These are phyloP conservation scores for Triplophysa tibetana DNA, from an alignment of 2,113 vertebrate species.

Conservation along the genomic window DNA sequence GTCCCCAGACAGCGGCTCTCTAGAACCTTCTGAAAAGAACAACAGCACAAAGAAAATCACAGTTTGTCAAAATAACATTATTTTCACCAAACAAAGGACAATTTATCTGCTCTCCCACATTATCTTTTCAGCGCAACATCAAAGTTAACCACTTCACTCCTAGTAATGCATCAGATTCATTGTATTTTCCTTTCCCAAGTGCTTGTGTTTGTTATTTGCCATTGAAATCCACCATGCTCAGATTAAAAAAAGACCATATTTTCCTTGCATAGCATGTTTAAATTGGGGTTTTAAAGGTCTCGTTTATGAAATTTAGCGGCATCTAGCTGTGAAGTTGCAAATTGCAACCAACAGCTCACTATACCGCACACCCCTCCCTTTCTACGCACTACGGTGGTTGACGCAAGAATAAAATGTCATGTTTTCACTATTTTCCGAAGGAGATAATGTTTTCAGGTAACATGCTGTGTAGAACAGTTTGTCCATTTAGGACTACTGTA, in stretches of 20 bases:
- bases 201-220: not conserved
- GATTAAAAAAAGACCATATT: not conserved
- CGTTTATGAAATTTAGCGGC: too few relatives aligned
- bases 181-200: not conserved
- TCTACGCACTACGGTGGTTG: too few relatives aligned
- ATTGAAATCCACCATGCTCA: not conserved
- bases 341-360: too few relatives aligned
- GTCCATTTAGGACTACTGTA: too few relatives aligned
- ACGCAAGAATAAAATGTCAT: too few relatives aligned
- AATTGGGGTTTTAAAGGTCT: not conserved
- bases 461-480: too few relatives aligned
- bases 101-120: slow-evolving; percentile 12
- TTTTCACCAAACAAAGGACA: slow-evolving; percentile 40
- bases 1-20: slow-evolving; percentile 1
- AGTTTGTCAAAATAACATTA: slow-evolving; percentile 33
- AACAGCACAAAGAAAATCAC: slow-evolving; percentile 33
- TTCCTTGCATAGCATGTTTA: not conserved
- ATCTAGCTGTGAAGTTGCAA: not conserved
- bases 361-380: too few relatives aligned
- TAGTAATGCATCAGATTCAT: not conserved
- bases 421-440: too few relatives aligned
- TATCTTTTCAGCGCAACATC: not conserved
- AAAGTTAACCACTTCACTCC: not conserved
- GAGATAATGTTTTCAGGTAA: too few relatives aligned
- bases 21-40: slow-evolving; percentile 32